Conservation (phyloP, 2,113 vertebrate genomes). For the Athene cunicularia region DNA sequence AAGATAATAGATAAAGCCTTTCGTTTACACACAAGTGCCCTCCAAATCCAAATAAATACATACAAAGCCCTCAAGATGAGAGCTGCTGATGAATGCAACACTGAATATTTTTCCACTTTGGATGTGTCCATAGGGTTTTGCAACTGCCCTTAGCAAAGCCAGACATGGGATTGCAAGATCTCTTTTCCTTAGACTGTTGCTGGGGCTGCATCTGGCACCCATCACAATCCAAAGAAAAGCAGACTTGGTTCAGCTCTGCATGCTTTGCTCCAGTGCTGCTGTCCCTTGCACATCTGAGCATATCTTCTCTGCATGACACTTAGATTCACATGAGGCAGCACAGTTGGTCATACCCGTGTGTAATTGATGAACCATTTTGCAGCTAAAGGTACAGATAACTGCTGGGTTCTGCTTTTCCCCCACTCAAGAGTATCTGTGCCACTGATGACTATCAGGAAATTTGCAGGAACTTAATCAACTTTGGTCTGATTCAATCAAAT, state of each 20-base stretch:
- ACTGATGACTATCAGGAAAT: not conserved
- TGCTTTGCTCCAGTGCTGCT: not conserved
- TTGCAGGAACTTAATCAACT: not conserved
- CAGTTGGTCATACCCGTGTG: not conserved
- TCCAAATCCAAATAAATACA: not conserved
- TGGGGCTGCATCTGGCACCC: not conserved
- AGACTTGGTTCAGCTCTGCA: rapidly evolving
- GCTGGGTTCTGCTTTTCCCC: not conserved
- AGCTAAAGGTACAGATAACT: not conserved
- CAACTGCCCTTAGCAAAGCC: not conserved
- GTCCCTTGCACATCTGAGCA: rapidly evolving
- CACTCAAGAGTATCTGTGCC: not conserved
- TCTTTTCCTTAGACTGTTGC: not conserved
- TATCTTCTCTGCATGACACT: not conserved
- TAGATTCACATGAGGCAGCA: not conserved
- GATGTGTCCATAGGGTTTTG: not conserved
- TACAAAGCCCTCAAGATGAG: not conserved
- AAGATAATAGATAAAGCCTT: not conserved
- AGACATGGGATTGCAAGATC: not conserved
- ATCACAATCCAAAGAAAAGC: not conserved
- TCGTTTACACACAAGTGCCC: not conserved
- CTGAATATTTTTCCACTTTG: not conserved
- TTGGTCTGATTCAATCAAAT: not conserved
- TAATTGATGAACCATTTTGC: not conserved
- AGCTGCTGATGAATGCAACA: not conserved